Evolutionary conservation across 1,140 invertebrate genomes (phyloP).

Genomic region (Teleopsis dalmanni): DNA sequence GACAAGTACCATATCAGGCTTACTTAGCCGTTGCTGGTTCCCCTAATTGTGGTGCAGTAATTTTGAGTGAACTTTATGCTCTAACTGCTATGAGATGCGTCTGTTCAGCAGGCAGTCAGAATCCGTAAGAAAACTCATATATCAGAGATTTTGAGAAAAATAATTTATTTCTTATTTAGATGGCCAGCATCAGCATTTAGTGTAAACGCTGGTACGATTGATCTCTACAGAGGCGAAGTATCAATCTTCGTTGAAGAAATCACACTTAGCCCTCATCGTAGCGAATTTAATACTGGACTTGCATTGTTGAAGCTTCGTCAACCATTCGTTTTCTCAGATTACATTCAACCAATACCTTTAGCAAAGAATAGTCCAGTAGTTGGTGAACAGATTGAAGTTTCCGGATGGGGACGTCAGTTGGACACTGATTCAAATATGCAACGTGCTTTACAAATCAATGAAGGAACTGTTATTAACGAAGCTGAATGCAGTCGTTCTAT

Average conservation of each 20-base stretch:
- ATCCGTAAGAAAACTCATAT: conserved; percentile 15
- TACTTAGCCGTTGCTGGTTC: conserved; percentile 27
- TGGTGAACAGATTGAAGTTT: conserved; percentile 22
- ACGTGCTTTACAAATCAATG: conserved; percentile 23
- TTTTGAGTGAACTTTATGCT: conserved; percentile 25
- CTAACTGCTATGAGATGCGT: conserved; percentile 32
- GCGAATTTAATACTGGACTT: conserved; percentile 22
- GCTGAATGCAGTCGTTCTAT: too few species aligned
- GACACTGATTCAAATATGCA: conserved; percentile 19
- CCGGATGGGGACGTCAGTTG: conserved; percentile 31
- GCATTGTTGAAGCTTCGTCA: conserved; percentile 27
- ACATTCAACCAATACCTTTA: conserved; percentile 21
- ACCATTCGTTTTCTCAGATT: conserved; percentile 17
- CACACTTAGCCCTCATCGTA: conserved; percentile 27
- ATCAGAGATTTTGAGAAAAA: not conserved
- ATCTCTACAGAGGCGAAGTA: conserved; percentile 28
- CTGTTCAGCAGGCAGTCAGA: conserved; percentile 26
- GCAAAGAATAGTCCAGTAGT: conserved; percentile 15
- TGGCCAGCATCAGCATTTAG: conserved; percentile 28
- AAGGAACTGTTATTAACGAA: conserved; percentile 13
- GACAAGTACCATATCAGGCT: conserved; percentile 34
- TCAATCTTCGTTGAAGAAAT: conserved; percentile 25
- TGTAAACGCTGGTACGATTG: conserved; percentile 25
- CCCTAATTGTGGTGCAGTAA: conserved; percentile 31
- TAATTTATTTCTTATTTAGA: not conserved